Conservation (phyloP, 1,140 invertebrate genomes). For the Leptinotarsa defecta region DNA sequence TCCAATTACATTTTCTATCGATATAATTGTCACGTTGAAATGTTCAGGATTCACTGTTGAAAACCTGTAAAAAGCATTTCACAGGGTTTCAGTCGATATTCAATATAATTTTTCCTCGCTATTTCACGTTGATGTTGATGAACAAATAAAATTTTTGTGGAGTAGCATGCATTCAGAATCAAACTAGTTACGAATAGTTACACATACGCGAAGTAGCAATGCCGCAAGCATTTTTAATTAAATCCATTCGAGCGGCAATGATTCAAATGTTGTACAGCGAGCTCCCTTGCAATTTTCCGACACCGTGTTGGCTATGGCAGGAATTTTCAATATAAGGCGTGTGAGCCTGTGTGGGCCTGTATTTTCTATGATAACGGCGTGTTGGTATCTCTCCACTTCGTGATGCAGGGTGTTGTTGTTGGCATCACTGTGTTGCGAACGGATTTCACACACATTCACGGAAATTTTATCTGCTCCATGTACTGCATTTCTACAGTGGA, state of each 20-base stretch:
- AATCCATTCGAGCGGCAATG: constrained; percentile 7
- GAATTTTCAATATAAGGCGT: constrained; percentile 18
- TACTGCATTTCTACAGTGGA: too few relatives aligned
- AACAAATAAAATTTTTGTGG: too few relatives aligned
- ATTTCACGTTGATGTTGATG: too few relatives aligned
- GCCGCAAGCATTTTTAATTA: constrained; percentile 18
- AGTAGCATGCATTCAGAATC: too few relatives aligned
- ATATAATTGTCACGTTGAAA: too few relatives aligned
- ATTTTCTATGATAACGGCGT: not conserved
- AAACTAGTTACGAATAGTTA: too few relatives aligned
- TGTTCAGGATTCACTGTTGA: too few relatives aligned
- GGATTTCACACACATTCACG: constrained; percentile 4
- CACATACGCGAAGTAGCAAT: too few relatives aligned
- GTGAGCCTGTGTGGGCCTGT: not conserved
- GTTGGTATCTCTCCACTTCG: constrained; percentile 13
- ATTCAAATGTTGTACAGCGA: constrained; percentile 12
- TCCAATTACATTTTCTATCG: too few relatives aligned
- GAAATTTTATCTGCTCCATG: not conserved
- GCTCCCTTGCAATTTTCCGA: constrained; percentile 8
- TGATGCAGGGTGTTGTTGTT: constrained; percentile 1
- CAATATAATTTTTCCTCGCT: too few relatives aligned
- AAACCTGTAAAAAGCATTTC: too few relatives aligned
- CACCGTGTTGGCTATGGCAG: constrained; percentile 14
- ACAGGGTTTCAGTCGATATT: too few relatives aligned
- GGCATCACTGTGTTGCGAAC: constrained; percentile 4